A percentile compares a stretch with the other conserved stretches of the same genome.
These are phyloP conservation scores for Halcyon senegalensis DNA, from an alignment of 2,113 vertebrate genomes.

Conservation along the genomic window DNA sequence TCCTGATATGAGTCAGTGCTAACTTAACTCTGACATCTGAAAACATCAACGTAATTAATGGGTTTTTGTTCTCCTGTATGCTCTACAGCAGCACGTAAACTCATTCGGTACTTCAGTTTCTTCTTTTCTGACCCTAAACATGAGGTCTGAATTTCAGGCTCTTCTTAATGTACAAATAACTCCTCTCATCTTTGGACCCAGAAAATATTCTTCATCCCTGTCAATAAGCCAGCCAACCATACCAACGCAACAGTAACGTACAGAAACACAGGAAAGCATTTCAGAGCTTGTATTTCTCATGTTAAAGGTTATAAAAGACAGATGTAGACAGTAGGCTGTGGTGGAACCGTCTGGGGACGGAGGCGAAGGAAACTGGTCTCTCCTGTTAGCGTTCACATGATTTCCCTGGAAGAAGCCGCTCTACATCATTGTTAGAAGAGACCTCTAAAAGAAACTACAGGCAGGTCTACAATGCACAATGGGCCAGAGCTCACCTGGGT, in stretches of 20 bases:
- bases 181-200: background rate
- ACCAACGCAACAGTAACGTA: rapidly evolving
- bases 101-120: background rate
- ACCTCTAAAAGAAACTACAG: background rate
- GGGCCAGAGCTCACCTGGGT: background rate
- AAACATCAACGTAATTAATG: background rate
- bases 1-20: background rate
- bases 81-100: background rate
- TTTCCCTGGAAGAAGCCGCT: background rate
- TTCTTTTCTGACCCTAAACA: background rate
- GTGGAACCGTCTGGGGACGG: background rate
- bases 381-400: background rate
- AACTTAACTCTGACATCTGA: background rate
- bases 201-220: background rate
- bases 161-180: background rate
- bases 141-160: background rate
- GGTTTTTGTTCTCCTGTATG: background rate
- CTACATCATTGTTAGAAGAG: background rate
- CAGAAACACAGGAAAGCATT: background rate
- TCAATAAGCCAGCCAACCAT: background rate
- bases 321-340: background rate
- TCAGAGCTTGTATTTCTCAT: background rate
- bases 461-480: rapidly evolving
- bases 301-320: background rate
- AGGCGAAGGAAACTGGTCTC: background rate